Evolutionary conservation across 2,888 invertebrate species (phyloP).

Genomic region (Melanostoma scalare): DNA sequence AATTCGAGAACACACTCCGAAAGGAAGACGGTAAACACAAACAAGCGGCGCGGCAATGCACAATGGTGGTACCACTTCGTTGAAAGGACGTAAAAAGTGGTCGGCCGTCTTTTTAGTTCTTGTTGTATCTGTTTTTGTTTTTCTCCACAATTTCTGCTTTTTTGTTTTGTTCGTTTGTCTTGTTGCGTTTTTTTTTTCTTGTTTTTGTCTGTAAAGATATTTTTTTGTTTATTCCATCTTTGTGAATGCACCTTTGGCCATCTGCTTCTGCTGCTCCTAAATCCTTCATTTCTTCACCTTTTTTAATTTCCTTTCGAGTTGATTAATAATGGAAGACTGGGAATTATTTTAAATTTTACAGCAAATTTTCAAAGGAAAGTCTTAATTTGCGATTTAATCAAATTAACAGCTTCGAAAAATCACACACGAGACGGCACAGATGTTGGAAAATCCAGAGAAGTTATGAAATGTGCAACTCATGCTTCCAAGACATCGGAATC

Average conservation of each 20-base stretch:
- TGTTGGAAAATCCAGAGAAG: no score
- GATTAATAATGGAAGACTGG: background rate
- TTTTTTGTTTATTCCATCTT: constrained; percentile 31
- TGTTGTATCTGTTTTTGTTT: constrained; percentile 6
- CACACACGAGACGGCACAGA: no score
- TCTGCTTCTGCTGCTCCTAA: constrained; percentile 52
- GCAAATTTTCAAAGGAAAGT: background rate
- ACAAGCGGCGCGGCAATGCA: constrained; percentile 43
- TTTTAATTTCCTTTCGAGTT: constrained; percentile 19
- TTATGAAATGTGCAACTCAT: no score
- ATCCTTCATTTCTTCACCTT: constrained; percentile 34
- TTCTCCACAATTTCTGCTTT: constrained; percentile 10
- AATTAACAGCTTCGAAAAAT: no score
- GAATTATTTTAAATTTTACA: background rate
- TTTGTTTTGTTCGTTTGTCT: constrained; percentile 12
- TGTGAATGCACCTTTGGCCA: constrained; percentile 47
- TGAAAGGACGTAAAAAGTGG: constrained; percentile 59
- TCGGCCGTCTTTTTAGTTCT: constrained; percentile 67
- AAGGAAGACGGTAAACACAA: constrained; percentile 60
- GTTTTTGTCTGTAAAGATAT: constrained; percentile 23
- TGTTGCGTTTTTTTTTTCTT: constrained; percentile 10
- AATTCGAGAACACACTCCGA: constrained; percentile 43
- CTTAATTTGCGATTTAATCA: no score
- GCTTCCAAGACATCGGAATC: no score
- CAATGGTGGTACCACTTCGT: constrained; percentile 48